Base-by-base conservation (phyloP, 2,797 vertebrate genomes). In the Enteromius paludinosus region DNA sequence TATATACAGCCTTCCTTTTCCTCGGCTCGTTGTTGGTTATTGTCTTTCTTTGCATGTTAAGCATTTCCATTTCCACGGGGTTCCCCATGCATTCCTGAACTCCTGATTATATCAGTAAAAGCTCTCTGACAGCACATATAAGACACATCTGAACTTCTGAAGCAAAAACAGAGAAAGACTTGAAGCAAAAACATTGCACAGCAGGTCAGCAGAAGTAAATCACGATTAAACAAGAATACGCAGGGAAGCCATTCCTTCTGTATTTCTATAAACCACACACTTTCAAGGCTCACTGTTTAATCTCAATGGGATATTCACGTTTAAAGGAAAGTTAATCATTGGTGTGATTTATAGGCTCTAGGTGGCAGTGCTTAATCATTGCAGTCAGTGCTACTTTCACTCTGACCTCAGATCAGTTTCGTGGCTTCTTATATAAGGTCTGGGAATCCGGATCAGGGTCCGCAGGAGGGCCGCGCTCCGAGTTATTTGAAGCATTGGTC, bases 401-500 rank as follows among this genome's bases (percentile, higher is more conserved):
- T 0, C 68, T 81, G 59, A 41, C 28, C 66, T 71, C 52, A 18
- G 66, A 61, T 72, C 15, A 52, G 61, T 30, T 62, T 62, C 2
- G 59, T 6, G 9, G 12, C 1, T 9, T 74, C 11, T 66, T 69
- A 68, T n/a, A 20, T 66, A 65, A 49, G 2, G 4, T 54, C 59
- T 28, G 30, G 17, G 6, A 52, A 66, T 30, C 1, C n/a, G 33
- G 35, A 59, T 35, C 35, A 43, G 72, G 38, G 47, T 59, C 71
- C 11, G 0, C 15, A 30, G 11, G 5, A 49, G 11, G 59, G 25
- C 10, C 18, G 5, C 5, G 1, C 14, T 28, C 86, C 74, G 87
- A 93, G 91, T 78, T 89, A 93, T 94, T 89, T 83, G 87, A 93
- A 86, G 87, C 89, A 93, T 93, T 86, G 86, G 85, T 89, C 88